phyloP scores from a whole-genome alignment of 2,888 invertebrate species.

The Meliscaeva auricollis region DNA sequence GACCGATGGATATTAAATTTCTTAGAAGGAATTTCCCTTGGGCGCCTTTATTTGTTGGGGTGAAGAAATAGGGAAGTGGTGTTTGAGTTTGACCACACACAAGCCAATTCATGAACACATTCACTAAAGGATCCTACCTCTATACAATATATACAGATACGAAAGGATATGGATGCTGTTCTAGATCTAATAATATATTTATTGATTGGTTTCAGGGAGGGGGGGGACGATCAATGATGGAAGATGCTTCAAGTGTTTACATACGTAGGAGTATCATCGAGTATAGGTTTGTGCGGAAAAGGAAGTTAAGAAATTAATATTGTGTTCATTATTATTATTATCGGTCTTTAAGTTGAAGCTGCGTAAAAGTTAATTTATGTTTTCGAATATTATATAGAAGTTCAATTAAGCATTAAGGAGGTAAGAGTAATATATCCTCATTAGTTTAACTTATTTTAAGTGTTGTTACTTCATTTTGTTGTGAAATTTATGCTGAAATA shows the following conservation, averaged over 20 bases:
- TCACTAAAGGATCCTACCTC: neutral
- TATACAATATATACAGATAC: too few species aligned
- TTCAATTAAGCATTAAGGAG: too few species aligned
- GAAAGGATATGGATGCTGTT: neutral
- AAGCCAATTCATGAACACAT: slow-evolving; percentile 13
- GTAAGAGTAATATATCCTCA: neutral
- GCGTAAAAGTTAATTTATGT: neutral
- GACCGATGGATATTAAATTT: slow-evolving; percentile 63
- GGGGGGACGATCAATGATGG: slow-evolving; percentile 6
- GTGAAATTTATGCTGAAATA: too few species aligned
- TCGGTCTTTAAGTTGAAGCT: slow-evolving; percentile 7
- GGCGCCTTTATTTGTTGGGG: slow-evolving; percentile 21
- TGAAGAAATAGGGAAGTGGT: neutral
- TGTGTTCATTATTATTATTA: neutral
- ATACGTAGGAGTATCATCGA: neutral
- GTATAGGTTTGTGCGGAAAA: neutral
- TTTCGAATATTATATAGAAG: neutral
- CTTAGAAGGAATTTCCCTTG: slow-evolving; percentile 46
- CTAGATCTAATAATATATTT: slow-evolving; percentile 30
- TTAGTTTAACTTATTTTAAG: too few species aligned
- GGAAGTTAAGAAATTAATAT: neutral
- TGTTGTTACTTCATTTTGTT: too few species aligned
- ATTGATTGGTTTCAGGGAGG: slow-evolving; percentile 23
- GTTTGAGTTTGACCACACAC: slow-evolving; percentile 22
- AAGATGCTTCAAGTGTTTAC: slow-evolving; percentile 1